Evolutionary conservation across 2,888 invertebrate species (phyloP), one percentile per base, ranked within the genome.

Genomic region (Nymphalis urticae): DNA sequence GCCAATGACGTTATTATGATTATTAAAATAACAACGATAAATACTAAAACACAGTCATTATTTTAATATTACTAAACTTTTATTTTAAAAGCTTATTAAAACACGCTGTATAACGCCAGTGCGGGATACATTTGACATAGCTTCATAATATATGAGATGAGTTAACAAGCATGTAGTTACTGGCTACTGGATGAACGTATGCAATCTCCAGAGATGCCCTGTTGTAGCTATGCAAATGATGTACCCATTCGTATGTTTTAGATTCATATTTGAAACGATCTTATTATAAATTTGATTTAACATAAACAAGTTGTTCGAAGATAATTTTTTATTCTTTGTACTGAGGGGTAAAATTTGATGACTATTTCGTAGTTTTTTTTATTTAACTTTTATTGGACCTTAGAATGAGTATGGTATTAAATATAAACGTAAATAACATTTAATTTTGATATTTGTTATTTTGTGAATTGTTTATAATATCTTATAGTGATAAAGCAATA

Each of bases 81-180:
- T 13, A 13, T 21, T 21, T 21, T 21, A 9, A 8, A 6, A 32
- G 27, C 17, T 10, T 17, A 5, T 27, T 27, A 16, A 32, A 70
- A 48, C 89, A 85, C 6, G 77, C 89, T 85, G 79, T 90, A 85
- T 51, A 59, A 21, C 27, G 64, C 47, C 70, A 70, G 77, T 76
- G 76, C 76, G 79, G 79, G 79, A 79, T 84, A 87, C 84, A 87
- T 90, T 90, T 90, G 90, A 91, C 90, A 87, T 82, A 86, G 82
- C 85, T 91, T 83, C 90, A 92, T 92, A 91, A 91, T 90, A 88
- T 85, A 92, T 91, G 91, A 90, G 90, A 87, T 77, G 89, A 90
- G 89, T 89, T 92, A 92, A 91, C 91, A 89, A 90, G 91, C 91
- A 85, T 86, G 88, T 88, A 89, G 88, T 86, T 86, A 86, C 83